phyloP scores from a whole-genome alignment of 2,797 vertebrate species.

The Antrozous pallidus region DNA sequence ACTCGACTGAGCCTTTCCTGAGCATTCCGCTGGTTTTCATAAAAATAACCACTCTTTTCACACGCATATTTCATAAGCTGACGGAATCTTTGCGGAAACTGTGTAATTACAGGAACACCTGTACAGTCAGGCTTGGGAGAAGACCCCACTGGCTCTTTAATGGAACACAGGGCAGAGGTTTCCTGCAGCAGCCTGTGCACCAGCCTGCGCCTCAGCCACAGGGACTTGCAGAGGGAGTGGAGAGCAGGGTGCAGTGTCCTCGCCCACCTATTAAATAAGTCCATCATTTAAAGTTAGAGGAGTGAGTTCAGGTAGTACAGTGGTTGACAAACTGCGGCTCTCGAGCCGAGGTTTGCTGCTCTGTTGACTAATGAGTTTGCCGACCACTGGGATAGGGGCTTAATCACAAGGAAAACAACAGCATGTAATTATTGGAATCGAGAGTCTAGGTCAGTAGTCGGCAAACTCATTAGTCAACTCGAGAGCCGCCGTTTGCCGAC shows the following conservation, averaged over 20 bases:
- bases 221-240: fast-evolving
- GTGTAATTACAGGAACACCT: background rate
- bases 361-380: too few species aligned
- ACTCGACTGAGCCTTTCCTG: background rate
- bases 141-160: background rate
- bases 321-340: too few species aligned
- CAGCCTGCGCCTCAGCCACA: fast-evolving
- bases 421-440: too few species aligned
- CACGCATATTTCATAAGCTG: background rate
- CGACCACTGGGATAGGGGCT: too few species aligned
- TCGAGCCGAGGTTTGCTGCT: too few species aligned
- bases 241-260: background rate
- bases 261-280: background rate
- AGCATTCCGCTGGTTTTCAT: background rate
- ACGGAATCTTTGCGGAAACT: background rate
- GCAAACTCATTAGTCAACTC: too few species aligned
- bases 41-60: background rate
- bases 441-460: too few species aligned
- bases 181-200: background rate
- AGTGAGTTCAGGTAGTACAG: background rate
- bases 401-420: too few species aligned
- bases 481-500: too few species aligned
- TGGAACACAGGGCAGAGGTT: background rate
- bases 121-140: background rate
- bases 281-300: background rate